phyloP scores from a whole-genome alignment of 2,113 vertebrate genomes.

The Python bivittatus region DNA sequence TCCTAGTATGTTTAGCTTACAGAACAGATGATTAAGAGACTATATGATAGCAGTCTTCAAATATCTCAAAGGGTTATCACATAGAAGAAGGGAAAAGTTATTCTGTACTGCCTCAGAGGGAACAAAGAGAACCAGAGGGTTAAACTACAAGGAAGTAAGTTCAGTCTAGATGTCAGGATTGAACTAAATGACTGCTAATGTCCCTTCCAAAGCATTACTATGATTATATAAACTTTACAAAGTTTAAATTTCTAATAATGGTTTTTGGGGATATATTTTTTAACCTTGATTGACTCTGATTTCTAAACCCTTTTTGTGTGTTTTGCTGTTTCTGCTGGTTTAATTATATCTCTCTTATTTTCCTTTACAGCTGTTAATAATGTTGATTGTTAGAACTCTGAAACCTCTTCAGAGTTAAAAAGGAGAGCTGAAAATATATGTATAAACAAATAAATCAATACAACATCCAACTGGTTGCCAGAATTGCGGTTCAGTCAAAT shows the following conservation, averaged over 20 bases:
- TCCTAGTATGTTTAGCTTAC: not conserved
- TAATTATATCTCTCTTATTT: not conserved
- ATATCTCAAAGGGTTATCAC: not conserved
- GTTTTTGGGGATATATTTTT: not conserved
- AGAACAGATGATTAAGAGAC: not conserved
- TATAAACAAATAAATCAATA: slow-evolving; percentile 10
- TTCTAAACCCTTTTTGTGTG: not conserved
- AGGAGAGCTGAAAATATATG: not conserved
- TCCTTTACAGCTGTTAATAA: not conserved
- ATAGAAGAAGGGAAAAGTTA: not conserved
- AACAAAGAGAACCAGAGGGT: not conserved
- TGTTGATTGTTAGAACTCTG: not conserved
- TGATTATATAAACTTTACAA: not conserved
- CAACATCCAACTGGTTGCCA: not conserved
- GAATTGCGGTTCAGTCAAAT: slow-evolving; percentile 1
- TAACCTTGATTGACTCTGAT: not conserved
- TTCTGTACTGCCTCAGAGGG: not conserved
- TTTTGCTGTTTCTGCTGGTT: not conserved
- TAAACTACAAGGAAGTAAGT: not conserved
- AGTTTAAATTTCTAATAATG: not conserved
- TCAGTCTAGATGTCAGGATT: not conserved
- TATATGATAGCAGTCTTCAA: not conserved
- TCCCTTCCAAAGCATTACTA: not conserved
- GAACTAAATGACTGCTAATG: not conserved
- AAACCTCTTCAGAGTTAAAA: not conserved